Evolutionary conservation across 2,888 invertebrate genomes (phyloP), one percentile per base, ranked within the genome.

Genomic region (Limnephilus marmoratus): DNA sequence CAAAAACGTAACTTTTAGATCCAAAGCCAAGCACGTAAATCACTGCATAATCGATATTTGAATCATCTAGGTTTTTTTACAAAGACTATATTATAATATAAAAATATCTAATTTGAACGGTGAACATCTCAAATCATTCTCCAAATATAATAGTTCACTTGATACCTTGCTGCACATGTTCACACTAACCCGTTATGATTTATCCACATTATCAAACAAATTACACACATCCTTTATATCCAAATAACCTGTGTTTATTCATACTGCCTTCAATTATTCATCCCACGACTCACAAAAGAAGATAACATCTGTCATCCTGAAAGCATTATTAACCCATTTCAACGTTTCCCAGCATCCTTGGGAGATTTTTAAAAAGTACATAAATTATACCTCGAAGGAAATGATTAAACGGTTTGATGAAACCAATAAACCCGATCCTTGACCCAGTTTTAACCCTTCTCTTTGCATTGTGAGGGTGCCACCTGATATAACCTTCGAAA

Each of bases 401-500:
- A 80, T 45, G 88, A 89, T 89, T 37, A 89, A 18, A 29, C 41
- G 80, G 80, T 68, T 80, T 34, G 68, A 34, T 37, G 88, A 89
- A 89, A 89, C 88, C 88, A 81, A 80, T 89, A 80, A 86, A 89
- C 31, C 81, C 80, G 12, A 68, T 89, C 88, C 88, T 89, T 89
- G 88, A 89, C 88, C 88, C 80, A 89, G 88, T 45, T 89, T 80
- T 80, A 80, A 89, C 88, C 88, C 88, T 80, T 89, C 24, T 80
- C 68, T 24, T 68, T 68, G 68, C 68, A 9, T 68, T 68, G 18
- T 15, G 9, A n/a, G 68, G 80, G n/a, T 37, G 88, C 88, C 86
- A 89, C 81, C 81, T 81, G 88, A 89, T 89, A 34, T 31, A 87
- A 31, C 49, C 53, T 89, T 34, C 11, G 13, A 18, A 37, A 89